A percentile compares a stretch with the other conserved stretches of the same genome.
phyloP scores from a whole-genome alignment of 53 echinoderm and acorn worm species.

The Henricia sp. region DNA sequence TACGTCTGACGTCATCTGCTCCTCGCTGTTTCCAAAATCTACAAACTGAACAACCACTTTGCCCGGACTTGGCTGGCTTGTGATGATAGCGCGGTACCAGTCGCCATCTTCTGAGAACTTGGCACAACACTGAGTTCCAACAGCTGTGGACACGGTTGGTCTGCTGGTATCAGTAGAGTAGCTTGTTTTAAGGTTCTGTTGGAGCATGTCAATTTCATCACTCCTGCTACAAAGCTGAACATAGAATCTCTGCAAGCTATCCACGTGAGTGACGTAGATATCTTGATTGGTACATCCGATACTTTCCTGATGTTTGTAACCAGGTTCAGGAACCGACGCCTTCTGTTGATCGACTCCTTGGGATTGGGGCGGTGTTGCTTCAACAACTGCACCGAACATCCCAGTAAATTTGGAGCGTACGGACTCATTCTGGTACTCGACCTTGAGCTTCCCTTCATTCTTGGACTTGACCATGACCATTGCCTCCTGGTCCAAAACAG shows the following conservation, averaged over 20 bases:
- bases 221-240: constrained; percentile 68
- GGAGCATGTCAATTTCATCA: constrained; percentile 68
- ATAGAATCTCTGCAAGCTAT: constrained; percentile 69
- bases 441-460: constrained; percentile 49
- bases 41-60: constrained; percentile 76
- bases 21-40: constrained; percentile 92
- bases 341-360: background rate
- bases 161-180: constrained; percentile 44
- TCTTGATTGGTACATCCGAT: constrained; percentile 18
- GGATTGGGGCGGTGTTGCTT: background rate
- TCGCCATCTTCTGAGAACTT: constrained; percentile 82
- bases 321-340: background rate
- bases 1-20: constrained; percentile 59
- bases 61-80: constrained; percentile 35
- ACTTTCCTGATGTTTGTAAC: constrained; percentile 2
- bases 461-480: constrained; percentile 73
- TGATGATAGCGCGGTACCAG: constrained; percentile 90
- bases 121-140: constrained; percentile 76
- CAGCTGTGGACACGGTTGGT: constrained; percentile 7
- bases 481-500: constrained; percentile 82
- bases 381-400: constrained; percentile 26
- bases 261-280: constrained; percentile 77
- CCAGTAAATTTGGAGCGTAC: constrained; percentile 65
- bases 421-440: constrained; percentile 69
- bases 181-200: constrained; percentile 62